phyloP scores from a whole-genome alignment of 64 coral and sea anemone genomes.

The Porites lutea region DNA sequence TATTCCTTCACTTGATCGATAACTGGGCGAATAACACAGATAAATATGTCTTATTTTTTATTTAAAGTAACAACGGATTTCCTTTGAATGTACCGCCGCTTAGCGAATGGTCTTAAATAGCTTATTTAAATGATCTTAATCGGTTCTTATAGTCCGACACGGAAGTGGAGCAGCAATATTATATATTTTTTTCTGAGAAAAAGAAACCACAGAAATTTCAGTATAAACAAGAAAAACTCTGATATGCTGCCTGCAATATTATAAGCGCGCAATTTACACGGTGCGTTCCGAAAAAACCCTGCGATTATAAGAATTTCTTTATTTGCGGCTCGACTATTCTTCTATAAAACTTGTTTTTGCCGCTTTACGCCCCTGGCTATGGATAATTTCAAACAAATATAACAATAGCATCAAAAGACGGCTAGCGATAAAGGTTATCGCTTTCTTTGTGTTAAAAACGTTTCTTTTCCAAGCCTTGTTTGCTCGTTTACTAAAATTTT shows the following conservation, averaged over 20 bases:
- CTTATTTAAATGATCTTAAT: constrained; percentile 2
- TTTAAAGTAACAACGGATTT: constrained; percentile 7
- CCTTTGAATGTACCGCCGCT: constrained; percentile 39
- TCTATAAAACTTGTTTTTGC: background rate
- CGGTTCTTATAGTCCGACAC: background rate
- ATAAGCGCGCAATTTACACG: background rate
- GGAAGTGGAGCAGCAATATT: background rate
- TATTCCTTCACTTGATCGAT: background rate
- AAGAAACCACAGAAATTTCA: background rate
- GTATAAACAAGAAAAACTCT: background rate
- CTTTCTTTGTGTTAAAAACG: background rate
- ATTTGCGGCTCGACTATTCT: constrained; percentile 15
- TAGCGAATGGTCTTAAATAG: constrained; percentile 13
- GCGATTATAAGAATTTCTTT: constrained; percentile 25
- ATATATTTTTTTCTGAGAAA: background rate
- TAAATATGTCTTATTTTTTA: background rate
- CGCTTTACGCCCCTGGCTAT: constrained; percentile 18
- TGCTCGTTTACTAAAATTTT: background rate
- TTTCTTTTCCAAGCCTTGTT: background rate
- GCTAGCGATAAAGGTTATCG: background rate
- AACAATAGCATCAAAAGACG: constrained; percentile 38
- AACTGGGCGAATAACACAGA: background rate
- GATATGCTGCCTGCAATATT: background rate
- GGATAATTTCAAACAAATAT: background rate
- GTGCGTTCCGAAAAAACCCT: background rate